A percentile compares a stretch with the other conserved stretches of the same genome.
Evolutionary conservation across 2,113 vertebrate species (phyloP).

Genomic region (Eulemur macaco): DNA sequence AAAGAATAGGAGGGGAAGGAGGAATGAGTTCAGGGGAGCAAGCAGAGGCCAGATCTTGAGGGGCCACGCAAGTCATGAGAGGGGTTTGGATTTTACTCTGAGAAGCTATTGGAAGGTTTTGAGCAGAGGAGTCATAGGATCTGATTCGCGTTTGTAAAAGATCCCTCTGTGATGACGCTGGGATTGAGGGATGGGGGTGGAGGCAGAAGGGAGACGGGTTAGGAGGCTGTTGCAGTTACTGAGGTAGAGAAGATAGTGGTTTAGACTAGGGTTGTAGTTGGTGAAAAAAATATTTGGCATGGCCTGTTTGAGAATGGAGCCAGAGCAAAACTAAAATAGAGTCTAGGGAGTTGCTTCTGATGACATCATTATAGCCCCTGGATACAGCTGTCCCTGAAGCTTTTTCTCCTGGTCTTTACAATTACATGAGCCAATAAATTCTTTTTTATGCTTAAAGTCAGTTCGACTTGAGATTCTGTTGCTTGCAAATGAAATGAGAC

Average conservation of each 20-base stretch:
- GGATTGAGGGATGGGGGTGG: background rate
- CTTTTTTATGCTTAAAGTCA: background rate
- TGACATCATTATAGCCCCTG: background rate
- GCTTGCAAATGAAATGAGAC: background rate
- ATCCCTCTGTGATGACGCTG: background rate
- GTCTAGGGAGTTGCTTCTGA: background rate
- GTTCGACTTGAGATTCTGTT: background rate
- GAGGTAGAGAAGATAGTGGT: background rate
- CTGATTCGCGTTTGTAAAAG: background rate
- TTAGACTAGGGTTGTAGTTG: background rate
- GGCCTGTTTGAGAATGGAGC: background rate
- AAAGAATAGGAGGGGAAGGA: background rate
- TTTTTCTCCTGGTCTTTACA: background rate
- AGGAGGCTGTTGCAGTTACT: background rate
- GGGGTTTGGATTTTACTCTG: background rate
- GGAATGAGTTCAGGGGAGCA: background rate
- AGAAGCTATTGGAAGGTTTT: background rate
- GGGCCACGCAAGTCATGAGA: background rate
- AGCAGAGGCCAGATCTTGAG: background rate
- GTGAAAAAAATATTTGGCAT: background rate
- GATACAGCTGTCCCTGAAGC: background rate
- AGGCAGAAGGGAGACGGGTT: background rate
- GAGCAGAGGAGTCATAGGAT: background rate
- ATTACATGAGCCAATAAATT: background rate
- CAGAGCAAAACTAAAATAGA: background rate